Evolutionary conservation across 1,140 invertebrate genomes (phyloP), one percentile per base, ranked within the genome.

Genomic region (Chrysopa pallens): DNA sequence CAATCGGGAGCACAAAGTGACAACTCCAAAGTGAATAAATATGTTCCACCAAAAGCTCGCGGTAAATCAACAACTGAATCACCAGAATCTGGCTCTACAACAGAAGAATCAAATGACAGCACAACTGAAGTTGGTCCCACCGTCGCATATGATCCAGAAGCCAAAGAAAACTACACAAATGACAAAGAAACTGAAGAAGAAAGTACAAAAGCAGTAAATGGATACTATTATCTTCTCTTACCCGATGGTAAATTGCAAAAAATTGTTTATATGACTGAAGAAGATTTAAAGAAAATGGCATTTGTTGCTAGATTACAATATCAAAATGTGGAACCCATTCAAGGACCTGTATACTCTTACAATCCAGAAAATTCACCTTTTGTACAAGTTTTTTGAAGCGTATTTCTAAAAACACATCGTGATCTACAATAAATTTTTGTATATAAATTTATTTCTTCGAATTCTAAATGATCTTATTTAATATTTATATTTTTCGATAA

Each of bases 271-370:
- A 49, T 63, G 13, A 68, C 66, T 31, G 57, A 57, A 6, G 58
- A 68, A 43, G 60, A 71, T 48, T 42, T 58, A 37, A 62, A 64
- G 42, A 66, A 67, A 6, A 71, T 70, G 68, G 67, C 59, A n/a
- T 68, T 65, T 46, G 62, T 65, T 13, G 68, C 69, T 7, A 62
- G 62, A 41, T 63, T 70, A 13, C 62, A 58, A 5, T 68, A 68
- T 9, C 61, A 68, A 45, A 66, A 69, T 50, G 66, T 70, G 0
- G 67, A 70, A 27, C 67, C 67, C 4, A 59, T 71, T 29, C 59
- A 58, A 6, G 67, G 65, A 35, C 65, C 67, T 7, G 66, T 71
- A 48, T 71, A 66, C 48, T 64, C 65, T 4, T 71, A 70, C 47
- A 48, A 63, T 12, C 67, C 67, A 33, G 8, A 12, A 11, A 33